phyloP scores from a whole-genome alignment of 2,888 invertebrate species.

The Anorthoa munda region DNA sequence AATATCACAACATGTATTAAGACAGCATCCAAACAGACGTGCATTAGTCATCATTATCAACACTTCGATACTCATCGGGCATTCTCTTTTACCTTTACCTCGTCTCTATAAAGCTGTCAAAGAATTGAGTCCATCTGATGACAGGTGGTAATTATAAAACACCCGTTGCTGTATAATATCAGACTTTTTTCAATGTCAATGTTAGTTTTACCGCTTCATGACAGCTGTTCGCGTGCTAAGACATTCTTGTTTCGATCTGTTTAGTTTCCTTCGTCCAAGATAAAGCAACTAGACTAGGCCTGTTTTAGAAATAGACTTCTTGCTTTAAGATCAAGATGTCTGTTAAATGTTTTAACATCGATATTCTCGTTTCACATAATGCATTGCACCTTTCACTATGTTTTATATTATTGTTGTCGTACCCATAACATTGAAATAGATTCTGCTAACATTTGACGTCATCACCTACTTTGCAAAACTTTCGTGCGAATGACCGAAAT shows the following conservation, averaged over 20 bases:
- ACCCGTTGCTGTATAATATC: constrained; percentile 71
- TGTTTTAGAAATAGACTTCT: constrained; percentile 38
- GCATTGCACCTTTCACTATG: constrained; percentile 56
- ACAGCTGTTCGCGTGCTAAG: constrained; percentile 54
- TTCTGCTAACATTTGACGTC: constrained; percentile 42
- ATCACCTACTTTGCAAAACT: constrained; percentile 52
- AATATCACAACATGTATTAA: constrained; percentile 22
- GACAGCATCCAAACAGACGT: constrained; percentile 15
- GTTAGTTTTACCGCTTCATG: constrained; percentile 63
- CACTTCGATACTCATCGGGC: constrained; percentile 32
- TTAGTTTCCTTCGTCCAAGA: constrained; percentile 34
- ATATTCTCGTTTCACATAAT: constrained; percentile 34
- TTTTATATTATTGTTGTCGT: constrained; percentile 38
- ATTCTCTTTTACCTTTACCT: constrained; percentile 63
- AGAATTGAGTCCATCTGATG: constrained; percentile 75
- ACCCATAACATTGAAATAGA: constrained; percentile 51
- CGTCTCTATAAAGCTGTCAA: constrained; percentile 76
- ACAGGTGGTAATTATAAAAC: constrained; percentile 83
- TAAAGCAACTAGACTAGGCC: constrained; percentile 30
- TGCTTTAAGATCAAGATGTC: constrained; percentile 22
- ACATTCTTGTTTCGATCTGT: constrained; percentile 53
- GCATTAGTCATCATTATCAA: constrained; percentile 52
- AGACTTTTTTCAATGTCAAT: constrained; percentile 80
- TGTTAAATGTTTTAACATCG: constrained; percentile 25
- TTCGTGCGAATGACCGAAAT: constrained; percentile 54